Percentiles rank a stretch among this genome's conserved stretches.
phyloP scores from a whole-genome alignment of 2,888 invertebrate genomes.

The Brenthis ino region DNA sequence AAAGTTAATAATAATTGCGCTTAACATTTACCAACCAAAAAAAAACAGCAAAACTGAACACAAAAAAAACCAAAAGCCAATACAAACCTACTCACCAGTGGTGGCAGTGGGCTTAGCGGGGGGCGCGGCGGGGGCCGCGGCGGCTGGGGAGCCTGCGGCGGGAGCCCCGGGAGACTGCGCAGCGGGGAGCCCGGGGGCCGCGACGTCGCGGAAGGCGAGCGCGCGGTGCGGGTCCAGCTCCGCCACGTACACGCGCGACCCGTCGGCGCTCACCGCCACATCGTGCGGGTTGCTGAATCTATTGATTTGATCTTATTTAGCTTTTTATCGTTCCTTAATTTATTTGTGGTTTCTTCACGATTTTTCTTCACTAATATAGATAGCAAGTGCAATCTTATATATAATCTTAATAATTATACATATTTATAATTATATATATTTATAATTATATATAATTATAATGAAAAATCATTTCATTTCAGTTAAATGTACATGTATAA shows the following conservation, averaged over 20 bases:
- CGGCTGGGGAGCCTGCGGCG: conserved; percentile 50
- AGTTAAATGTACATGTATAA: too few relatives aligned
- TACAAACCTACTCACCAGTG: conserved; percentile 61
- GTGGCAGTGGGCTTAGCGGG: conserved; percentile 74
- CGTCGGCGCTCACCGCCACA: conserved; percentile 87
- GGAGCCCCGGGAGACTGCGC: conserved; percentile 64
- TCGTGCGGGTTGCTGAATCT: conserved; percentile 89
- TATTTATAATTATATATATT: too few relatives aligned
- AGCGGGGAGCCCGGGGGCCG: conserved; percentile 67
- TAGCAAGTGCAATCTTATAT: too few relatives aligned
- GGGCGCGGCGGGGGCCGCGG: conserved; percentile 40
- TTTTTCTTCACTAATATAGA: too few relatives aligned
- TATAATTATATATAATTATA: too few relatives aligned
- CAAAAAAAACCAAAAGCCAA: background rate
- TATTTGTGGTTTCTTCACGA: too few relatives aligned
- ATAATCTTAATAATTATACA: too few relatives aligned
- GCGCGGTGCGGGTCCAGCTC: conserved; percentile 87
- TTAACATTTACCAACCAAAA: background rate
- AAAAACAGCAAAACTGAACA: background rate
- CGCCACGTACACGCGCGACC: conserved; percentile 87
- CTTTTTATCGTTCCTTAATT: too few relatives aligned
- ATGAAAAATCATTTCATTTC: too few relatives aligned
- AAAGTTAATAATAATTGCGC: too few relatives aligned
- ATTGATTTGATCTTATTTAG: background rate
- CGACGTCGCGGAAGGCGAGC: conserved; percentile 70